Base-by-base conservation (phyloP, 2,888 invertebrate species). In the Celastrina argiolus region DNA sequence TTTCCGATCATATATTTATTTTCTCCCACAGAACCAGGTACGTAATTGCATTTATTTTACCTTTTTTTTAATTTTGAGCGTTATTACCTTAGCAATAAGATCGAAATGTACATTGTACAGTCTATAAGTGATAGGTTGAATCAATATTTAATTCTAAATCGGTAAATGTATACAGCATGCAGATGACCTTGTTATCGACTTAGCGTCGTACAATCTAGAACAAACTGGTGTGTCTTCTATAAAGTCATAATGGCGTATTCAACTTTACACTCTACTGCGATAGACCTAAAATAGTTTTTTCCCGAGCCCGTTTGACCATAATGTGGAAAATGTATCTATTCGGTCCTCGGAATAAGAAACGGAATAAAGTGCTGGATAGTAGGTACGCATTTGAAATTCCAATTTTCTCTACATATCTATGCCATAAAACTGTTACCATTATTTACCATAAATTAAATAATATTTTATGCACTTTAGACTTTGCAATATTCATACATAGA, bases 161-260 rank as follows among this genome's bases (percentile, higher is more conserved):
- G 51, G 51, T 64, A 64, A 65, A 56, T 56, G 28, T 16, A 26
- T 42, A 36, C n/a, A 6, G 5, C 45, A 28, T 39, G 36, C 65
- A 16, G 51, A n/a, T 34, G 66, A 66, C 66, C 66, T 66, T 66
- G 66, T 66, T 66, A 34, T 66, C 45, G 45, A 42, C 42, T 66
- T 66, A 66, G 34, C 31, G 66, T 28, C 59, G 56, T 14, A 56
- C 26, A 56, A 59, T 66, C 66, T 59, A 59, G 66, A 42, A 63
- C 36, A 66, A 66, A 68, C 65, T 36, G 61, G 63, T 18, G n/a
- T 45, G 22, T 45, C 42, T 41, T 31, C 22, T 66, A 16, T 66
- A 16, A 26, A 56, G 26, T 59, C 51, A 22, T 58, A 31, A 10
- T 8, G 5, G 16, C 7, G 18, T 14, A 18, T 18, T 61, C 61